Evolutionary conservation across 1,140 invertebrate species (phyloP), one percentile per base, ranked within the genome.

Genomic region (Cataglyphis hispanica): DNA sequence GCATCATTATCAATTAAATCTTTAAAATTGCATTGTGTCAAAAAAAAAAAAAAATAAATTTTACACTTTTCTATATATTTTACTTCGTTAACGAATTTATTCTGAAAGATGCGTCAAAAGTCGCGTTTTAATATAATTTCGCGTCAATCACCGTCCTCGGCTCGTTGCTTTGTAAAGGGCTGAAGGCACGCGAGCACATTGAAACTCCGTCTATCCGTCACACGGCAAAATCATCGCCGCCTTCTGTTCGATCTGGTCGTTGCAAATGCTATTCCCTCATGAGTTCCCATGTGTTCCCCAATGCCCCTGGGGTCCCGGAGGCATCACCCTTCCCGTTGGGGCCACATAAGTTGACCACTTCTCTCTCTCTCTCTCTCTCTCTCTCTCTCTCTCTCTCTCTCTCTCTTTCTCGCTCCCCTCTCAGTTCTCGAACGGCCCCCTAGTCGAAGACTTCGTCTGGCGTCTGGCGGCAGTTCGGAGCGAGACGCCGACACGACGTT

Each of bases 361-460:
- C 43, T 77, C 75, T 63, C 50, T 74, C 70, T 74, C 37, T 72
- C 19, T 64, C 75, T 31, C 53, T 56, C 50, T 40, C 74, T 53
- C 56, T 43, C 25, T 58, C 50, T 85, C 74, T 85, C 75, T 66
- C 13, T 53, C 31, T 67, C 40, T 75, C 25, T 63, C 58, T 66
- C 27, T 46, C 50, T 69, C 25, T 80, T 25, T 66, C 74, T 67
- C 31, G 50, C 63, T 77, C 70, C 74, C 58, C 85, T 84, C 66
- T 69, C 78, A 77, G 89, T 77, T 53, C 87, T 61, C 87, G 66
- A 76, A 58, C 69, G 76, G 87, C 76, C 66, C 86, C 84, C 56
- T 86, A 89, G 81, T 75, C 87, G 80, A 86, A 89, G 84, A 84
- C 87, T 89, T 89, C 85, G 84, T 89, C 77, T 88, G 84, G 84